A percentile compares a stretch with the other conserved stretches of the same genome.
phyloP scores from a whole-genome alignment of 2,113 vertebrate species.

The Oreotragus oreotragus region DNA sequence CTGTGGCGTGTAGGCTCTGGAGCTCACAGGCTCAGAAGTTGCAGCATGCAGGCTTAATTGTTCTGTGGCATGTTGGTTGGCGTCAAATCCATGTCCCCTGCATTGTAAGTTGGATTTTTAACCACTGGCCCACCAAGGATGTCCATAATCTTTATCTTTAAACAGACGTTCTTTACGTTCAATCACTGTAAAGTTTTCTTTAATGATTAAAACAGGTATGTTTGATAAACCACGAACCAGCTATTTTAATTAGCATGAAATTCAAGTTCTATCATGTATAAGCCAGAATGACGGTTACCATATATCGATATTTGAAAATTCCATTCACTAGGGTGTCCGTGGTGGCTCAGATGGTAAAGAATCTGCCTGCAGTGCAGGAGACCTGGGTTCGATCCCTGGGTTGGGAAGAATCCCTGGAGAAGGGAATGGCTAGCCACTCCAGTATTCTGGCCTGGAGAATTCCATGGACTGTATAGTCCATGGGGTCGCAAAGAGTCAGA shows the following conservation, averaged over 20 bases:
- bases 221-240: not conserved
- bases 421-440: too few species aligned
- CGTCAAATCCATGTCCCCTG: not conserved
- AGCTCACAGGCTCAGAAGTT: not conserved
- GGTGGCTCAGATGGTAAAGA: too few species aligned
- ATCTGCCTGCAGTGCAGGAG: too few species aligned
- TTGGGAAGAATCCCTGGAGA: too few species aligned
- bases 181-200: not conserved
- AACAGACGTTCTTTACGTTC: not conserved
- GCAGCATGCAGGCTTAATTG: not conserved
- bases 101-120: not conserved
- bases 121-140: not conserved
- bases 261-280: not conserved
- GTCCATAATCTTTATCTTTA: not conserved
- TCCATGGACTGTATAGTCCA: too few species aligned
- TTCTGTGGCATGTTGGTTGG: not conserved
- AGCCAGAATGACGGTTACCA: rapidly evolving
- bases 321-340: not conserved
- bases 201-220: not conserved
- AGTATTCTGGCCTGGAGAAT: too few species aligned
- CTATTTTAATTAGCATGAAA: not conserved
- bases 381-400: too few species aligned
- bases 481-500: too few species aligned
- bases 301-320: not conserved
- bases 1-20: not conserved